These are phyloP conservation scores for Periplaneta americana DNA, from an alignment of 1,140 invertebrate species.

Conservation along the genomic window DNA sequence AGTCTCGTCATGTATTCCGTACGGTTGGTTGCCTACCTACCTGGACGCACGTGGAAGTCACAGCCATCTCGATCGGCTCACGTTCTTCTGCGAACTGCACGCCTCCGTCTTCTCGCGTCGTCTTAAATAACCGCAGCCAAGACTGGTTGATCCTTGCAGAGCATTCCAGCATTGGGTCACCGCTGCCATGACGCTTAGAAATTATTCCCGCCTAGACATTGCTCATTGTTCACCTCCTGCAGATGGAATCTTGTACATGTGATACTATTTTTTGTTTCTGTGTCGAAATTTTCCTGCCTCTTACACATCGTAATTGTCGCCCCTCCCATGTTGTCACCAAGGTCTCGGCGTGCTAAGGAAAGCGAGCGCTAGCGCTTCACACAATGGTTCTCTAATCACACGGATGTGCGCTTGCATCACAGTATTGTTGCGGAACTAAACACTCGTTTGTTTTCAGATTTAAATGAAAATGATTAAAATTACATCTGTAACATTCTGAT, in stretches of 20 bases:
- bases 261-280: not conserved
- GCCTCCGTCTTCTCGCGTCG: not conserved
- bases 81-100: not conserved
- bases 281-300: not conserved
- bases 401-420: not conserved
- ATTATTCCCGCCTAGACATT: not conserved
- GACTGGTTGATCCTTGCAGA: not conserved
- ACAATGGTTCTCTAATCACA: not conserved
- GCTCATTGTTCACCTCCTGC: not conserved
- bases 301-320: not conserved
- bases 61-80: not conserved
- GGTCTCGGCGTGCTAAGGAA: not conserved
- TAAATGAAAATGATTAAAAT: not conserved
- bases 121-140: not conserved
- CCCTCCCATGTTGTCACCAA: not conserved
- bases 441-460: not conserved
- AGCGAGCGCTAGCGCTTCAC: no score
- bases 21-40: not conserved
- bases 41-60: not conserved
- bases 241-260: not conserved
- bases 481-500: not conserved
- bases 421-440: not conserved
- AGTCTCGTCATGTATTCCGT: no score
- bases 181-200: no score
- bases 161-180: not conserved